Evolutionary conservation across 30 jellyfish, hydroid and myxozoan genomes (phyloP).

Genomic region (Aurelia sp.): DNA sequence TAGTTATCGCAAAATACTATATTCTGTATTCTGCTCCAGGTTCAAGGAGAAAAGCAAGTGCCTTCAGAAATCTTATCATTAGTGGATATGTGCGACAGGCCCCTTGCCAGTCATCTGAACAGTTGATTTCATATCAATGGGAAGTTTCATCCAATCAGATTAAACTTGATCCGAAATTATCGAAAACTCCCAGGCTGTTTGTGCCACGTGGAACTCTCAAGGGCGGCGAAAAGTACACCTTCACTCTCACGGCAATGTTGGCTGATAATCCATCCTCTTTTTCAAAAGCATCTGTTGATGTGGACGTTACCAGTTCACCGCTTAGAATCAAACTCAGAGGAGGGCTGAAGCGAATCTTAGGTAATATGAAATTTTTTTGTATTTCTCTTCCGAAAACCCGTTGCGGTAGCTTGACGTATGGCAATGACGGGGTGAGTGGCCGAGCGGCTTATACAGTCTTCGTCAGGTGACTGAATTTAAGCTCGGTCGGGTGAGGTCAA

Average conservation of each 20-base stretch:
- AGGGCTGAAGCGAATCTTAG: conserved; percentile 58
- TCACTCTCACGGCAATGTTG: conserved; percentile 59
- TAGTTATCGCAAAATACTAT: not conserved
- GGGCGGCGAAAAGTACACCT: conserved; percentile 63
- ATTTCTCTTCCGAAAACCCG: not conserved
- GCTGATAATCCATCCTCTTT: conserved; percentile 41
- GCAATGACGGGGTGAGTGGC: too few relatives aligned
- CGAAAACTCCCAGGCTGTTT: conserved; percentile 62
- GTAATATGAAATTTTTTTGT: not conserved
- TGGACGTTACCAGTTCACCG: conserved; percentile 47
- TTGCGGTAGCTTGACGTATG: too few relatives aligned
- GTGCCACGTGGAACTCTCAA: conserved; percentile 64
- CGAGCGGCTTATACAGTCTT: too few relatives aligned
- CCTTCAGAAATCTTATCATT: conserved; percentile 27
- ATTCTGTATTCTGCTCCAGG: conserved; percentile 13
- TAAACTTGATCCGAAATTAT: conserved; percentile 31
- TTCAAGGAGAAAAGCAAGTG: conserved; percentile 15
- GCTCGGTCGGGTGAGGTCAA: too few relatives aligned
- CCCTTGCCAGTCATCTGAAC: conserved; percentile 40
- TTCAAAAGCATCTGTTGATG: conserved; percentile 63
- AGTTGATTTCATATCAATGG: conserved; percentile 64
- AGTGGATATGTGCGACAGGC: conserved; percentile 60
- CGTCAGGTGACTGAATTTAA: too few relatives aligned
- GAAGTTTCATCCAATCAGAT: conserved; percentile 59
- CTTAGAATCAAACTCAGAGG: conserved; percentile 64